Evolutionary conservation across 1,140 invertebrate genomes (phyloP).

Genomic region (Mycetomoellerius zeteki): DNA sequence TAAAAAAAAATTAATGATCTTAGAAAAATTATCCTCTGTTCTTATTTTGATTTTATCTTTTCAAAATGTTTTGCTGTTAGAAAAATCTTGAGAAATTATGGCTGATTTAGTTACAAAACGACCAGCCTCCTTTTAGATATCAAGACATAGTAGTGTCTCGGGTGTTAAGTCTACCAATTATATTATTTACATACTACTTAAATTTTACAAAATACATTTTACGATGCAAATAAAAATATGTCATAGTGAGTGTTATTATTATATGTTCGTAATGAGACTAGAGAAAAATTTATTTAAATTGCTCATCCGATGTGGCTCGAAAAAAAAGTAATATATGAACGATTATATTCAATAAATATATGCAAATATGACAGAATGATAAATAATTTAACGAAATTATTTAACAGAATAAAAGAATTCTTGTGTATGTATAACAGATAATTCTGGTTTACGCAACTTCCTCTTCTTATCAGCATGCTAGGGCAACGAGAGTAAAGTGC

Average conservation of each 20-base stretch:
- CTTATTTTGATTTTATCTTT: background rate
- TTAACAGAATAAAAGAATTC: background rate
- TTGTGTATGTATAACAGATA: no score
- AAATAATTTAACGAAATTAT: no score
- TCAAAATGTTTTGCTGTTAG: background rate
- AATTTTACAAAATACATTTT: no score
- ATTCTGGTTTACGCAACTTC: background rate
- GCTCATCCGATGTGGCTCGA: no score
- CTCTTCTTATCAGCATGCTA: background rate
- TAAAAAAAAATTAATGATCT: background rate
- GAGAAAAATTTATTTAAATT: conserved; percentile 27
- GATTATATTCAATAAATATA: background rate
- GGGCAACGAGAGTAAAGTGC: background rate
- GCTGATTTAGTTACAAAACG: background rate
- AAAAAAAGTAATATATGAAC: background rate
- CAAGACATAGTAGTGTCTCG: no score
- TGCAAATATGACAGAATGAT: no score
- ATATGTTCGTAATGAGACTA: background rate
- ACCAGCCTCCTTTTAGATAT: background rate
- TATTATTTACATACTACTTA: no score
- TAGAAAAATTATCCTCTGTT: background rate
- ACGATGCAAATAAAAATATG: background rate
- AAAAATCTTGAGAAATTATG: background rate
- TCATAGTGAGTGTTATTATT: background rate
- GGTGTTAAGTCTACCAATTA: no score